These are phyloP conservation scores for Cynopterus brachyotis DNA, from an alignment of 2,113 vertebrate species.

Conservation along the genomic window DNA sequence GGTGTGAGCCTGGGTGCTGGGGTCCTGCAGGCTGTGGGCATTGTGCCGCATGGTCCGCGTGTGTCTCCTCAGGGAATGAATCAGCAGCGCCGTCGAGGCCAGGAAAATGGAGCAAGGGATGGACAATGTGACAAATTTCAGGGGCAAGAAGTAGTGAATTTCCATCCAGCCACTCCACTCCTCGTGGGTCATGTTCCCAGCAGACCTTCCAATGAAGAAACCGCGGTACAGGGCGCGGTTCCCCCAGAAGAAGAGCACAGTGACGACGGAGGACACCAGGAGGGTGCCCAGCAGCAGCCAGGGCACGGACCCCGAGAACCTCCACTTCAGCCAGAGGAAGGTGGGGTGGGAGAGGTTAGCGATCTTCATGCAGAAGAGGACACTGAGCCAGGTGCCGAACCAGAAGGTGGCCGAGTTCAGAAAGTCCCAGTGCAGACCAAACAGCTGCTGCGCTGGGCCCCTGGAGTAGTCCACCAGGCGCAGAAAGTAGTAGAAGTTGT, in stretches of 20 bases:
- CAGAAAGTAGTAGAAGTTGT: neutral
- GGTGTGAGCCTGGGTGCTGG: neutral
- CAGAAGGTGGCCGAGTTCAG: conserved; percentile 58
- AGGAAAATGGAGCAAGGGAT: conserved; percentile 53
- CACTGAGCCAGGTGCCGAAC: conserved; percentile 65
- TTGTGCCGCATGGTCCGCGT: neutral
- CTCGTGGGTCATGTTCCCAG: neutral
- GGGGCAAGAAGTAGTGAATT: neutral
- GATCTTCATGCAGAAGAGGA: conserved; percentile 66
- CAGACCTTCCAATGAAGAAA: neutral
- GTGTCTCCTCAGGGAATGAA: conserved; percentile 54
- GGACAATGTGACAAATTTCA: neutral
- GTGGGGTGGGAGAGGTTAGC: conserved; percentile 53
- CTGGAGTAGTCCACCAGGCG: neutral
- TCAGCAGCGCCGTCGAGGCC: neutral
- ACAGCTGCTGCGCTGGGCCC: neutral
- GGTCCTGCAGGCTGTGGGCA: neutral
- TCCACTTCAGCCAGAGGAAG: conserved; percentile 71
- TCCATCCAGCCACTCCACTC: neutral
- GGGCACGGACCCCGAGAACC: conserved; percentile 1
- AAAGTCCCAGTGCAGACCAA: conserved; percentile 5
- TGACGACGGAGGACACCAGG: neutral
- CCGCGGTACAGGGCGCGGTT: neutral
- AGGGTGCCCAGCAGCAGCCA: conserved; percentile 41
- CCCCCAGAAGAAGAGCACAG: conserved; percentile 37